Evolutionary conservation across 2,113 vertebrate species (phyloP), one percentile per base, ranked within the genome.

Genomic region (Prunella himalayana): DNA sequence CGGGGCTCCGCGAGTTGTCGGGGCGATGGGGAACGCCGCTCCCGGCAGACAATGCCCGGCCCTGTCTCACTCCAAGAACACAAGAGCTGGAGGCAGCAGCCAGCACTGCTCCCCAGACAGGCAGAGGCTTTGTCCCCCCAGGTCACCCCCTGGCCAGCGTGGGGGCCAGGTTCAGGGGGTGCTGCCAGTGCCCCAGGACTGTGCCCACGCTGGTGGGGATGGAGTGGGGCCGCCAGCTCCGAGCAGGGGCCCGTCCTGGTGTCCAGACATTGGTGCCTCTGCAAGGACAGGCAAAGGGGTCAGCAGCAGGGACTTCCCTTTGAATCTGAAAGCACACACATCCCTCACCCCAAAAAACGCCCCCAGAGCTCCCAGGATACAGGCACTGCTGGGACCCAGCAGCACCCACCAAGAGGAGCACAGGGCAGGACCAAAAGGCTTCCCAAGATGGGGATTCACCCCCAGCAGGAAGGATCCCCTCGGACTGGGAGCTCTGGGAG

Each of bases 1-100:
- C 87, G 8, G 81, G 76, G 79, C 88, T 90, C 5, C 5, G 1
- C 3, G 0, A 72, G 92, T 30, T 24, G 81, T 69, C 80, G 33
- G 72, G 91, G 92, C 78, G 27, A 93, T 92, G 3, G 33, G 42
- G 73, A 92, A 31, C 17, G 80, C 85, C 5, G 42, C 92, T 95
- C 41, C 64, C 80, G 23, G 57, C 90, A 93, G 68, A 94, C 95
- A 96, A 91, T 97, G 75, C 49, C 68, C 77, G 41, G 85, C 81
- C 90, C 94, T 96, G 94, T 95, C 95, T 92, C 14, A 2, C 89
- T 69, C 65, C 44, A 76, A 42, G 82, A 93, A 92, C 95, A 86
- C 83, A 61, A 93, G 94, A 94, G 68, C 7, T 7, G 85, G 89
- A 80, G 18, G 41, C 87, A 22, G 88, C 83, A 39, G 82, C 35